Evolutionary conservation across 2,113 vertebrate genomes (phyloP).

Genomic region (Tinamus guttatus): DNA sequence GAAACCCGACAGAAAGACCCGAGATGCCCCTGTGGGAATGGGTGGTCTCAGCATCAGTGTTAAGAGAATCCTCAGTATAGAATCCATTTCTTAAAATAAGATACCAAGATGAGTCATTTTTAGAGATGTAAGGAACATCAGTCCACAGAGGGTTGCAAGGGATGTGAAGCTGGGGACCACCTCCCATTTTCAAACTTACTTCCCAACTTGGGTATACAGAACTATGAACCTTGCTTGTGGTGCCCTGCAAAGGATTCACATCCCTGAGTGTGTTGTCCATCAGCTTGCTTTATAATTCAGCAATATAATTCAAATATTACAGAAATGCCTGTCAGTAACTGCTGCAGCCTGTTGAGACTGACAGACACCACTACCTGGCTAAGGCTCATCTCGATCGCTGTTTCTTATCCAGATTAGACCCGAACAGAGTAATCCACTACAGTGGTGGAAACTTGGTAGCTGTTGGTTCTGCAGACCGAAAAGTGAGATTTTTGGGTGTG

Average conservation of each 20-base stretch:
- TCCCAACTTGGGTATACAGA: background rate
- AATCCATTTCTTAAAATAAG: background rate
- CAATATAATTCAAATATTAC: too few relatives aligned
- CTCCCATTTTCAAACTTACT: background rate
- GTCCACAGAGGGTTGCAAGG: background rate
- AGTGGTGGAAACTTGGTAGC: constrained; percentile 80
- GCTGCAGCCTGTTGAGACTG: too few relatives aligned
- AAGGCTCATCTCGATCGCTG: background rate
- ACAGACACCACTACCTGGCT: too few relatives aligned
- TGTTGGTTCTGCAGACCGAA: constrained; percentile 75
- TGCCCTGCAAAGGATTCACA: background rate
- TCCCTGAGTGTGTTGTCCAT: rapidly evolving
- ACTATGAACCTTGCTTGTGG: background rate
- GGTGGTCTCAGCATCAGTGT: background rate
- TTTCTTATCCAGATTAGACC: constrained; percentile 76
- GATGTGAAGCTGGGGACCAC: background rate
- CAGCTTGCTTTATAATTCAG: background rate
- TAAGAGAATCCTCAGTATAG: background rate
- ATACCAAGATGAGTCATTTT: background rate
- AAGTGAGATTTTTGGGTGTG: constrained; percentile 75
- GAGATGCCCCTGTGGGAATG: background rate
- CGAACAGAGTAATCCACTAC: constrained; percentile 83
- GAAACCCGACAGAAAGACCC: background rate
- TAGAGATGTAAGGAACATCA: background rate
- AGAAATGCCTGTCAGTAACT: background rate